Evolutionary conservation across 2,113 vertebrate genomes (phyloP).

Genomic region (Polypterus senegalus): DNA sequence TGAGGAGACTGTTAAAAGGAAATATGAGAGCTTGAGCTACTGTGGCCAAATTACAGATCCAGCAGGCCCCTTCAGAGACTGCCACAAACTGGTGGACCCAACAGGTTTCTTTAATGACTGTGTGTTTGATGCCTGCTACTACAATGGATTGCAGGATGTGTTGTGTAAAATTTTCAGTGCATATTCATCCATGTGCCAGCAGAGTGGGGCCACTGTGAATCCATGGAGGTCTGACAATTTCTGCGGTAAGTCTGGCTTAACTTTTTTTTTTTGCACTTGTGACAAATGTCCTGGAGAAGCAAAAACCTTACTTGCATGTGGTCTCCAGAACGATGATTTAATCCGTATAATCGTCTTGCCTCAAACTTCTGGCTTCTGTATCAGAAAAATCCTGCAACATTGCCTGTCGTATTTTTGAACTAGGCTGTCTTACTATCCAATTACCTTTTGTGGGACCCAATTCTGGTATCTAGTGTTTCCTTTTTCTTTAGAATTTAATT

Average conservation of each 20-base stretch:
- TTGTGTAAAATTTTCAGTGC: background rate
- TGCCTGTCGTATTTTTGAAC: background rate
- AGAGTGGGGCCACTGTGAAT: slow-evolving; percentile 1
- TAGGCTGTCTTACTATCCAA: too few relatives aligned
- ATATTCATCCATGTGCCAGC: background rate
- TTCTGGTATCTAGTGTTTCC: too few relatives aligned
- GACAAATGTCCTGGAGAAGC: too few relatives aligned
- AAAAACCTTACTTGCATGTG: background rate
- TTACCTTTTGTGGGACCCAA: too few relatives aligned
- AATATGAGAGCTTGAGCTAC: accelerated
- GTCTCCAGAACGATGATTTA: too few relatives aligned
- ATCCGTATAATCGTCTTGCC: too few relatives aligned
- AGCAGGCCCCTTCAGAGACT: background rate
- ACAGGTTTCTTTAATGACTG: slow-evolving; percentile 2
- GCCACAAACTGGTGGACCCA: background rate
- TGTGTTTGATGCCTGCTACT: slow-evolving; percentile 3
- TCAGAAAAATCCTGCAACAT: background rate
- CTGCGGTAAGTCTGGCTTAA: slow-evolving; percentile 7
- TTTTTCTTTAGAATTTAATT: too few relatives aligned
- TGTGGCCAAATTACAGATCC: background rate
- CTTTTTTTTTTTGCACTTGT: background rate
- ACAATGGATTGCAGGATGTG: background rate
- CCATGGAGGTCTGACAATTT: slow-evolving; percentile 11
- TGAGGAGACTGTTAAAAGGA: background rate
- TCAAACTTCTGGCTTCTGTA: too few relatives aligned